phyloP scores from a whole-genome alignment of 1,140 invertebrate species.

The Temnothorax curvispinosus region DNA sequence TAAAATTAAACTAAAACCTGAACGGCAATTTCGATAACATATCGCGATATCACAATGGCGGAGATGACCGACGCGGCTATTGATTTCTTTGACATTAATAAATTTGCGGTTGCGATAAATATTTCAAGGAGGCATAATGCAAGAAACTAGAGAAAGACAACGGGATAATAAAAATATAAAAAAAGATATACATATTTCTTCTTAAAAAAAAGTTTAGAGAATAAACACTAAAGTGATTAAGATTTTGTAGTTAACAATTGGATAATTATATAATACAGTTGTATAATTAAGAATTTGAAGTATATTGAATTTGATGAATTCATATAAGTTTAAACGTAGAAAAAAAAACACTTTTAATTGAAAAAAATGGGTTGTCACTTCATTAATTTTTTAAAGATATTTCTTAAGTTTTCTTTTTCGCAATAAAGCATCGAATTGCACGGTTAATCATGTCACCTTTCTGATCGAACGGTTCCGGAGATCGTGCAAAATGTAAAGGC shows the following conservation, averaged over 20 bases:
- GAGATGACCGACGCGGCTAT: not conserved
- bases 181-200: not conserved
- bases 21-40: not conserved
- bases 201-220: not conserved
- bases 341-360: not conserved
- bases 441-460: constrained; percentile 1
- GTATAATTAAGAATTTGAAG: not conserved
- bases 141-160: not conserved
- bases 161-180: not conserved
- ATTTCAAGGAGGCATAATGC: not conserved
- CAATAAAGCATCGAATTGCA: not conserved
- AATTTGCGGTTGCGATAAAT: not conserved
- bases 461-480: not conserved
- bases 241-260: not conserved
- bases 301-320: not conserved
- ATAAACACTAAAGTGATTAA: not conserved
- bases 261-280: not conserved
- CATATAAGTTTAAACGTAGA: not conserved
- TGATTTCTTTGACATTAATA: not conserved
- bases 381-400: not conserved
- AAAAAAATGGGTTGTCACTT: not conserved
- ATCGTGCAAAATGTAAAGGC: constrained; percentile 16
- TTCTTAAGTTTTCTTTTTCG: not conserved
- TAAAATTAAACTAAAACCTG: constrained; percentile 78
- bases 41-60: not conserved